A percentile compares a stretch with the other conserved stretches of the same genome.
Evolutionary conservation across 1,140 invertebrate species (phyloP).

Genomic region (Hycleus phaleratus): DNA sequence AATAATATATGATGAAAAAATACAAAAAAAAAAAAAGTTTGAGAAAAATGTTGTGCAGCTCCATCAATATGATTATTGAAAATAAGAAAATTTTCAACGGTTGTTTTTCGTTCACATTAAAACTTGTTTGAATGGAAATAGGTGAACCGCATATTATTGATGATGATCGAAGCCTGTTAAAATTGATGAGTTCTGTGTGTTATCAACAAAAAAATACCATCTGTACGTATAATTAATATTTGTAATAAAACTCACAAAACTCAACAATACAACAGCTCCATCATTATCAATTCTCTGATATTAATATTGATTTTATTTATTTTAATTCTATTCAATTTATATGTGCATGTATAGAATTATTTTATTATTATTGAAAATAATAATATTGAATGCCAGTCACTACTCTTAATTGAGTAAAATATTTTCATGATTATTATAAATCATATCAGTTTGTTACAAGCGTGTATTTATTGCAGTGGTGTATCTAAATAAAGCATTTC

Average conservation of each 20-base stretch:
- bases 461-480: conserved; percentile 43
- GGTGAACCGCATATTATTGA: neutral
- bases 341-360: conserved; percentile 29
- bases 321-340: conserved; percentile 24
- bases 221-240: no score
- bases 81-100: neutral
- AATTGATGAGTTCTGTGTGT: no score
- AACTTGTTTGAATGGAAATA: no score
- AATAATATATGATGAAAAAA: conserved; percentile 24
- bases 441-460: conserved; percentile 44
- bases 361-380: conserved; percentile 30
- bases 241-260: no score
- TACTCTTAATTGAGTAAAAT: conserved; percentile 38
- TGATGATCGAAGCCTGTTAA: no score
- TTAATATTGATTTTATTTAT: conserved; percentile 16
- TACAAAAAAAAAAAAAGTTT: conserved; percentile 22
- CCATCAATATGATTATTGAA: conserved; percentile 27
- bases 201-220: no score
- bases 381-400: neutral
- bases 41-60: conserved; percentile 31
- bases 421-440: conserved; percentile 37
- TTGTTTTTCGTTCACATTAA: no score
- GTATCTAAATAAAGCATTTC: conserved; percentile 44
- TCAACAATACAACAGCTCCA: neutral
- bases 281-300: conserved; percentile 6